These are phyloP conservation scores for Philereme vetulata DNA, from an alignment of 2,888 invertebrate genomes.

Conservation along the genomic window DNA sequence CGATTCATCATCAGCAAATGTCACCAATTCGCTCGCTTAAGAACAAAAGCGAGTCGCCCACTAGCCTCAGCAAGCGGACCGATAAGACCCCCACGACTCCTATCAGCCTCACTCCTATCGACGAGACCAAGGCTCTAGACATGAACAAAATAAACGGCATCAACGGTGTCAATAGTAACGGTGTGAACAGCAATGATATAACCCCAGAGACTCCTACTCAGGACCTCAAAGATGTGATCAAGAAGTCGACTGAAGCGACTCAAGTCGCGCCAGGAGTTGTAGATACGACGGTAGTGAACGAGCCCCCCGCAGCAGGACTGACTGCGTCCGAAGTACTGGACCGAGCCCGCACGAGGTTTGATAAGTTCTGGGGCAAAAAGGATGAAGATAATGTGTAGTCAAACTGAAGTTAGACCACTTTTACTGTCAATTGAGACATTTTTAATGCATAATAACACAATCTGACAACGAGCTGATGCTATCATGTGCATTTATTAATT, in stretches of 20 bases:
- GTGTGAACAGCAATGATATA: slow-evolving; percentile 66
- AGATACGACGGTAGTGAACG: slow-evolving; percentile 81
- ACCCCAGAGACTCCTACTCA: slow-evolving; percentile 73
- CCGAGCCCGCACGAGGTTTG: slow-evolving; percentile 92
- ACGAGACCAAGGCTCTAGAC: slow-evolving; percentile 77
- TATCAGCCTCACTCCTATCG: slow-evolving; percentile 77
- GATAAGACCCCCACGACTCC: slow-evolving; percentile 82
- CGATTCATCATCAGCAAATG: slow-evolving; percentile 81
- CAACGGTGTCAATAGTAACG: slow-evolving; percentile 45
- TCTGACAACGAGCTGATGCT: slow-evolving; percentile 9
- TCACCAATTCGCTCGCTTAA: slow-evolving; percentile 79
- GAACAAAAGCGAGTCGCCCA: slow-evolving; percentile 76
- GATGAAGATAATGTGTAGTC: slow-evolving; percentile 84
- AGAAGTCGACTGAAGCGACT: slow-evolving; percentile 76
- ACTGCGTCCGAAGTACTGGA: slow-evolving; percentile 90
- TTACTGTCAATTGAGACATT: slow-evolving; percentile 53
- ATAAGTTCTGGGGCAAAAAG: slow-evolving; percentile 92
- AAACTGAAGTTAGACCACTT: slow-evolving; percentile 40
- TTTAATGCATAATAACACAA: slow-evolving; percentile 19
- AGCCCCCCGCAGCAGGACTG: slow-evolving; percentile 74
- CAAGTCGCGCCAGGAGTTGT: slow-evolving; percentile 83
- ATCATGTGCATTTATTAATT: slow-evolving; percentile 21
- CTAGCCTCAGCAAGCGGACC: slow-evolving; percentile 75
- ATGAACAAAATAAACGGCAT: slow-evolving; percentile 73
- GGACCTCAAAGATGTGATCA: slow-evolving; percentile 70